These are phyloP conservation scores for Coryphaenoides rupestris DNA, from an alignment of 2,113 vertebrate genomes.

Conservation along the genomic window DNA sequence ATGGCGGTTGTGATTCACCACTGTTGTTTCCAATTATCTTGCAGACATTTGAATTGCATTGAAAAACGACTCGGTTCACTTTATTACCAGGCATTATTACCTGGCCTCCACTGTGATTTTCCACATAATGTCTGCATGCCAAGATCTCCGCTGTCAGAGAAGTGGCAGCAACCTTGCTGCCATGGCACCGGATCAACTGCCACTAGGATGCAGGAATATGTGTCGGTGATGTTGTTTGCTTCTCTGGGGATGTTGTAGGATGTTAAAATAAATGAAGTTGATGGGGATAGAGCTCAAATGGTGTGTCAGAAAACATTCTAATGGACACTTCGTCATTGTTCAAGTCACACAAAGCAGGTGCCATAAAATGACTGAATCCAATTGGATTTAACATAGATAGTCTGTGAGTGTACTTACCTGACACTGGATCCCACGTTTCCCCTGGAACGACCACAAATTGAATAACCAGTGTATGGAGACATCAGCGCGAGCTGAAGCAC, in stretches of 20 bases:
- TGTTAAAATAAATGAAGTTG: too few species aligned
- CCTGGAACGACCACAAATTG: background rate
- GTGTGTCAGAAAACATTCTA: too few species aligned
- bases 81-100: conserved; percentile 35
- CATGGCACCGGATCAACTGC: background rate
- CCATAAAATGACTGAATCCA: too few species aligned
- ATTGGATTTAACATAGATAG: too few species aligned
- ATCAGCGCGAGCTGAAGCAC: conserved; percentile 15
- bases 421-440: conserved; percentile 5
- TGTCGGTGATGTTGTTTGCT: too few species aligned
- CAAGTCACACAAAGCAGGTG: too few species aligned
- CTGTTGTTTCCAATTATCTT: conserved; percentile 34
- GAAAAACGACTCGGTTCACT: conserved; percentile 29
- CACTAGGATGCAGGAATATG: too few species aligned
- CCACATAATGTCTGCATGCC: conserved; percentile 51
- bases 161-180: background rate
- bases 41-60: conserved; percentile 40
- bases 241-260: too few species aligned
- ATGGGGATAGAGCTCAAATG: too few species aligned
- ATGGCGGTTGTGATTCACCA: conserved; percentile 17
- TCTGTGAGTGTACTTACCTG: background rate
- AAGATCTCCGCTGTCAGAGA: conserved; percentile 20
- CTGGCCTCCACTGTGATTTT: conserved; percentile 47
- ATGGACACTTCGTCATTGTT: too few species aligned
- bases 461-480: background rate